Base-by-base conservation (phyloP, 2,797 vertebrate species). In the Esox masquinongy region DNA sequence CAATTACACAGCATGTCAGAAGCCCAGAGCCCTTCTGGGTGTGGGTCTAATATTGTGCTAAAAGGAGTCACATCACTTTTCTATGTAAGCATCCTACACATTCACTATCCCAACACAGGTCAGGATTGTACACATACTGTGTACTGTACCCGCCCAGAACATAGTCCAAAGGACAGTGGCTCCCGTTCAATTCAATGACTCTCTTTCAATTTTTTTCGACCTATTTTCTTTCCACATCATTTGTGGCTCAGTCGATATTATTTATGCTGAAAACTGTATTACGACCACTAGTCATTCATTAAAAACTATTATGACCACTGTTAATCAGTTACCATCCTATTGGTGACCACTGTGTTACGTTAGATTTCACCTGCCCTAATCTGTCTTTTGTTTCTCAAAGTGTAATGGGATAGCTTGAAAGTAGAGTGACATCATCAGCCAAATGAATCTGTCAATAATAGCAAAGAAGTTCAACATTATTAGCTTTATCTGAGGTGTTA, bases 1-100 rank as follows among this genome's bases (percentile, higher is more conserved):
- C 83, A 77, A 79, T 79, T 74, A 80, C 83, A 75, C 15, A 31
- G 43, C 72, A 72, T 74, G 59, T 16, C 68, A 19, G 66, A 31
- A 68, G 67, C 36, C 7, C 17, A 22, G 67, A 36, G 63, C 39
- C 36, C 26, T 79, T 43, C 68, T 71, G 67, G 49, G 70, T 64
- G 77, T 36, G 24, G 56, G 56, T 3, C 56, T 59, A 31, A 16
- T 22, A 29, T 31, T 2, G 15, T 12, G 61, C 12, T 31, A 31
- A 64, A 64, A 11, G 56, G 56, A 59, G n/a, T 59, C 43, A 47
- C 9, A 1, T 14, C 22, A 22, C 22, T 29, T 64, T 31, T 26
- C 29, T 31, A 31, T 29, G 26, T 66, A 29, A 31, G 26, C 29
- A 66, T 31, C 29, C 26, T 34, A 31, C 4, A 29, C 59, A 63